Percentiles rank a stretch among this genome's conserved stretches.
Evolutionary conservation across 2,113 vertebrate genomes (phyloP).

Genomic region (Corythaixoides concolor): DNA sequence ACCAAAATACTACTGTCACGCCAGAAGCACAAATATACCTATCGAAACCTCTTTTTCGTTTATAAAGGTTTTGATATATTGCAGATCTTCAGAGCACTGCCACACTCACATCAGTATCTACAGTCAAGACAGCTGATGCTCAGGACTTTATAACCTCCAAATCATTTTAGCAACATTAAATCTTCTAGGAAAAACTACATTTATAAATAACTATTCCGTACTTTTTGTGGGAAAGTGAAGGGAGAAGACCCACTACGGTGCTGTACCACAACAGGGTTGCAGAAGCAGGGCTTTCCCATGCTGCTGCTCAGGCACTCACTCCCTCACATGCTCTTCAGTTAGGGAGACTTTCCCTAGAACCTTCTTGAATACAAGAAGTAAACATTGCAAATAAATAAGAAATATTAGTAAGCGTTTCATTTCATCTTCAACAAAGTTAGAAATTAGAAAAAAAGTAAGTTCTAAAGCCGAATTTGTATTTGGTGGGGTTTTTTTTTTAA

Average conservation of each 20-base stretch:
- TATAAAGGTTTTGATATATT: neutral
- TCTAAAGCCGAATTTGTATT: neutral
- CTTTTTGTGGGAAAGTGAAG: fast-evolving
- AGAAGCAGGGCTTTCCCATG: fast-evolving
- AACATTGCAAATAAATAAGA: neutral
- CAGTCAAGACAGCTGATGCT: neutral
- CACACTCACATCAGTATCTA: too few species aligned
- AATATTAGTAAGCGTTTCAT: fast-evolving
- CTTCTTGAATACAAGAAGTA: fast-evolving
- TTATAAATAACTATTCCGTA: fast-evolving
- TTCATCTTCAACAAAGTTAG: neutral
- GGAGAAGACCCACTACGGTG: fast-evolving
- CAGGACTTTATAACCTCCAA: neutral
- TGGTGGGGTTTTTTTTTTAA: too few species aligned
- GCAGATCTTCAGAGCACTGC: neutral
- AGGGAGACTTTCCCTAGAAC: fast-evolving
- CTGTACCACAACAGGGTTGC: too few species aligned
- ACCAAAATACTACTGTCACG: neutral
- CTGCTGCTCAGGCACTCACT: neutral
- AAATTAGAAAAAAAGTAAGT: fast-evolving
- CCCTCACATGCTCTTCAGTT: fast-evolving
- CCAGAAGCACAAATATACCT: fast-evolving
- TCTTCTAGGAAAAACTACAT: fast-evolving
- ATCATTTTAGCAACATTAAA: fast-evolving
- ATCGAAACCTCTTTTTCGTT: neutral